Conservation (phyloP, 2,888 invertebrate species). For the Lasioglossum pauxillum region DNA sequence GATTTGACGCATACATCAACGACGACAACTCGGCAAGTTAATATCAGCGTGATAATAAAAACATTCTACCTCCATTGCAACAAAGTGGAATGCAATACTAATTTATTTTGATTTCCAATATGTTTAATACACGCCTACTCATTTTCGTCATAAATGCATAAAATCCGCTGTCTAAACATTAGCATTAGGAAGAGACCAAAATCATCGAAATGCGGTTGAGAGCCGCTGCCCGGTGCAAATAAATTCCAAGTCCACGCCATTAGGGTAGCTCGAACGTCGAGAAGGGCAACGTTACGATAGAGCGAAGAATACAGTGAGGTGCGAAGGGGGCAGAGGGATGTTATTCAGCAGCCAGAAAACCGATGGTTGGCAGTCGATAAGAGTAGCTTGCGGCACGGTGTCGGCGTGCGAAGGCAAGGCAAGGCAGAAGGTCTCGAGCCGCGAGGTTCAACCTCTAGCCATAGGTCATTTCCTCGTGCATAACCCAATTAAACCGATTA, state of each 20-base stretch:
- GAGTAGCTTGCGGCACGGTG: conserved; percentile 29
- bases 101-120: no score
- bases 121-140: no score
- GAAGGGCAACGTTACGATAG: conserved; percentile 17
- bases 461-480: conserved; percentile 83
- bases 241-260: conserved; percentile 50
- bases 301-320: not conserved
- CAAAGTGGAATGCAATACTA: no score
- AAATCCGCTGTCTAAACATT: no score
- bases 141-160: no score
- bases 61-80: no score
- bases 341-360: conserved; percentile 41
- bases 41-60: no score
- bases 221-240: conserved; percentile 30
- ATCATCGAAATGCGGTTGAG: not conserved
- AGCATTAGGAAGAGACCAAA: not conserved
- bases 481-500: conserved; percentile 83
- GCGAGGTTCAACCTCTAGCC: conserved; percentile 71
- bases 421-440: conserved; percentile 71
- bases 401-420: conserved; percentile 31
- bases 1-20: no score
- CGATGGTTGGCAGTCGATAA: conserved; percentile 37
- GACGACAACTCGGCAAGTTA: no score
- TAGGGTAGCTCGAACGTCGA: conserved; percentile 46
- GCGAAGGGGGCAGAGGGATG: not conserved